Evolutionary conservation across 1,140 invertebrate species (phyloP), one percentile per base, ranked within the genome.

Genomic region (Cherax quadricarinatus): DNA sequence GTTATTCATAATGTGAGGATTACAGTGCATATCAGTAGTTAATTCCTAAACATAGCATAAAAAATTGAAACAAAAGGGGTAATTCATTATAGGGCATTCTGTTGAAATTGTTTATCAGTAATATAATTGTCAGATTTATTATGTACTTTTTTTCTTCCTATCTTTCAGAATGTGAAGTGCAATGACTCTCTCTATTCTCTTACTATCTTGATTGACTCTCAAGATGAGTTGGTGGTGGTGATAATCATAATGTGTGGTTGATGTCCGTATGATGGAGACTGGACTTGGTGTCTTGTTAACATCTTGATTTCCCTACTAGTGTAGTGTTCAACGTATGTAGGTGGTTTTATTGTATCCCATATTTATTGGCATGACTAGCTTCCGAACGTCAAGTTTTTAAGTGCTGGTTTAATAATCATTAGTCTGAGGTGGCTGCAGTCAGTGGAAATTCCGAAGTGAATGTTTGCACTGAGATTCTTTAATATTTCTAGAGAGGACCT

Each of bases 341-440:
- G 70, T 75, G 24, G 24, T 75, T 75, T 75, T 30, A 30, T 75
- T n/a, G 24, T 75, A 75, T 30, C 70, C 21, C 9, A n/a, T 75
- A 75, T 75, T 75, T 75, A 75, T 75, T 75, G 70, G 70, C 70
- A 75, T 75, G 70, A 75, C 70, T 75, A 75, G 70, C 9, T 75
- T 75, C 16, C 24, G 9, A 30, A 75, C 30, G 9, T 14, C 24
- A 21, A 30, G 21, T 30, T 75, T 41, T 75, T 9, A 75, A 75
- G n/a, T 75, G 62, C 16, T 66, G n/a, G 70, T 30, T 75, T 75
- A 75, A 30, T 12, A 10, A 75, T 75, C 24, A 75, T 24, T 75
- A 75, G 70, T 75, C 30, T 1, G 24, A 75, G 9, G n/a, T 24
- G n/a, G n/a, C 12, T 75, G n/a, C 70, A 75, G 21, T 24, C 24